These are phyloP conservation scores for Suricata suricatta DNA, from an alignment of 2,113 vertebrate genomes.

Conservation along the genomic window DNA sequence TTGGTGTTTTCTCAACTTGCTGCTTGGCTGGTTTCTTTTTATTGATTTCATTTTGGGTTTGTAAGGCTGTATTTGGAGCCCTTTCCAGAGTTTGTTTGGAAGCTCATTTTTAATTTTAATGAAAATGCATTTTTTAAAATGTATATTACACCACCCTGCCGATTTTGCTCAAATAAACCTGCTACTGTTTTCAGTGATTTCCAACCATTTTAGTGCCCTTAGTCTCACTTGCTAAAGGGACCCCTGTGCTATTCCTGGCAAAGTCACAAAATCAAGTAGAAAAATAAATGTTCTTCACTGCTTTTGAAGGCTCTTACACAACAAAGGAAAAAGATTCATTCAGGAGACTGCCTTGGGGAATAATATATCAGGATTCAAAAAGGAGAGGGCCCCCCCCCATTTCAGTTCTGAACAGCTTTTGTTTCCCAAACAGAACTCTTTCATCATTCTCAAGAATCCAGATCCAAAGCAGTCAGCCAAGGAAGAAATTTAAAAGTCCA, in stretches of 20 bases:
- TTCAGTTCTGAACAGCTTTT: conserved; percentile 59
- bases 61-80: conserved; percentile 74
- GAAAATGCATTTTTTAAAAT: conserved; percentile 80
- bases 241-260: conserved; percentile 78
- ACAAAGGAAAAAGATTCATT: conserved; percentile 75
- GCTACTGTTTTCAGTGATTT: conserved; percentile 80
- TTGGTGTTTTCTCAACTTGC: conserved; percentile 83
- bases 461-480: not conserved
- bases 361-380: conserved; percentile 52
- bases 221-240: conserved; percentile 72
- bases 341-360: conserved; percentile 55
- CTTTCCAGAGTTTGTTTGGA: conserved; percentile 80
- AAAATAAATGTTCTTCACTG: conserved; percentile 76
- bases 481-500: not conserved
- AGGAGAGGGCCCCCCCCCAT: not conserved
- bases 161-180: conserved; percentile 80
- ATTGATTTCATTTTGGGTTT: conserved; percentile 81
- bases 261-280: conserved; percentile 69
- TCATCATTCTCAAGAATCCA: conserved; percentile 29
- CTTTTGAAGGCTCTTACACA: conserved; percentile 71
- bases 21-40: conserved; percentile 80
- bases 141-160: conserved; percentile 77
- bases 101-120: conserved; percentile 81
- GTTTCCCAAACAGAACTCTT: conserved; percentile 6
- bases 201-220: conserved; percentile 76